Base-by-base conservation (phyloP, 2,797 vertebrate species). In the Rhynchotus rufescens region DNA sequence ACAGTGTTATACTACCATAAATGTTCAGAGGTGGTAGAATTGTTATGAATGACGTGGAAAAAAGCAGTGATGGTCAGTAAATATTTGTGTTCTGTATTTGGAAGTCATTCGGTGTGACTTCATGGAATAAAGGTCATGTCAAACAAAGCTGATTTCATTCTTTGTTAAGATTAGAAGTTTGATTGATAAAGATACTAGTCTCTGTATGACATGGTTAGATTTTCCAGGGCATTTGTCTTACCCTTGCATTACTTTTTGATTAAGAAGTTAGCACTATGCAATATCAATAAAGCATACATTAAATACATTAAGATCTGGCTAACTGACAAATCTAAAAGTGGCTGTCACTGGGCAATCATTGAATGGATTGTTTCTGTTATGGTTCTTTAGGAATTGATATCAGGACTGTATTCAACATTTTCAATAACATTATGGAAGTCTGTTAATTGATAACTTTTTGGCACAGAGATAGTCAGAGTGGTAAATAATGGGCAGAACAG, bases 231-330 rank as follows among this genome's bases (percentile, higher is more conserved):
- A 42, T 93, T 96, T 80, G 79, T 0, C 94, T 91, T 96, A 61
- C 80, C 21, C 68, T 80, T 80, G 80, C 61, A 34, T 89, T 91
- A 61, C 80, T 65, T 89, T 89, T 83, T 92, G 92, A 88, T 95
- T 94, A 96, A 94, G 85, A 80, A 96, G 86, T 94, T 96, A 91
- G 78, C 91, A 80, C 95, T 91, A 89, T 88, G 68, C 78, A 72
- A 7, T 89, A 92, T 94, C 90, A 77, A 86, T 92, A 89, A 92
- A 67, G 92, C 84, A 92, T 86, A 95, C 83, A 84, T 92, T 82
- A 96, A 96, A 88, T 91, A 92, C 94, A 94, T 96, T 96, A 96
- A 88, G 91, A 44, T 57, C 92, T 95, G 95, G 93, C 92, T 60
- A 62, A 74, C 71, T 92, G 95, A 94, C 94, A 95, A 75, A 82